Evolutionary conservation across 2,888 invertebrate species (phyloP), one percentile per base, ranked within the genome.

Genomic region (Sipunculus nudus): DNA sequence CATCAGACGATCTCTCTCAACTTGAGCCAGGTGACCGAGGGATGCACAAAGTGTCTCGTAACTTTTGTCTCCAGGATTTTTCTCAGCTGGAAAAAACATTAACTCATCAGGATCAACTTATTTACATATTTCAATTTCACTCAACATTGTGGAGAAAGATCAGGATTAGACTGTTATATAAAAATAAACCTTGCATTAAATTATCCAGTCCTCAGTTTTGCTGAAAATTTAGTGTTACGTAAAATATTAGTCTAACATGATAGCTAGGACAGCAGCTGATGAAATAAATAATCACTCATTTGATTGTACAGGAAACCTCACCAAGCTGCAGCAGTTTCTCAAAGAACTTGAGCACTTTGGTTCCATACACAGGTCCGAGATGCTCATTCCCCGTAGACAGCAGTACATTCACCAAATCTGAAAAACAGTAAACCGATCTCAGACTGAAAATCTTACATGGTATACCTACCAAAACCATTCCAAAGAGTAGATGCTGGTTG

Each of bases 321-420:
- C 85, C 81, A 43, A 82, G 75, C 52, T 80, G 88, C 74, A 84
- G 78, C 21, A 92, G 84, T 77, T 89, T 89, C 74, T 91, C 91
- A 78, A 92, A 91, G 79, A 92, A 91, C 75, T 90, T 92, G 63
- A 96, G 86, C 4, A 82, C 72, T 48, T 76, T 76, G 57, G 72
- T 76, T 32, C 74, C 75, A 68, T 73, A 79, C 31, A 70, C 62
- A 43, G 73, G 68, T 41, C 78, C 73, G 50, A 79, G 64, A 41
- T 78, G 75, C 46, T 75, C 73, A 10, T 77, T 91, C 0, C 93
- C 90, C 3, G 93, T 91, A 0, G 93, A 91, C 52, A 96, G 86
- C 39, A 96, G 85, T 16, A 94, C 87, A 65, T 91, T 90, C 0
- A 92, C 90, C 40, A 95, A 87, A 63, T 90, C 89, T 72, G 88